Base-by-base conservation (phyloP, 2,888 invertebrate species). In the Frankliniella fusca region DNA sequence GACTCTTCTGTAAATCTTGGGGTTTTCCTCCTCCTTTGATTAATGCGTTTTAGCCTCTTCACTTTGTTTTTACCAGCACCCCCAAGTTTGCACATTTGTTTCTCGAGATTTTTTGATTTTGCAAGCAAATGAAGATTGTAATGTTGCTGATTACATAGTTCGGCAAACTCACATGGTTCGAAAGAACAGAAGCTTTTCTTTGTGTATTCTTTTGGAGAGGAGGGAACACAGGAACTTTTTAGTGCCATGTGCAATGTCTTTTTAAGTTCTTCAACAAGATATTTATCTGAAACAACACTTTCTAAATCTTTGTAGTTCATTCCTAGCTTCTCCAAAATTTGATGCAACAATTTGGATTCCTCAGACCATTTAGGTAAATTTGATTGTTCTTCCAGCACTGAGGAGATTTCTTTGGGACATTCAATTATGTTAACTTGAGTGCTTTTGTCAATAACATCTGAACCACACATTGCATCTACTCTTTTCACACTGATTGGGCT, bases 71-170 rank as follows among this genome's bases (percentile, higher is more conserved):
- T 23, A 11, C 27, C 27, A 10, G 11, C 27, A 10, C 27, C 27
- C 11, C 27, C 70, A 23, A 23, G 27, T 27, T 9, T 12, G 70
- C 70, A 76, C 70, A 76, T 76, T 23, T 23, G 12, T 23, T 76
- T 76, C 27, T 76, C 70, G 27, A 76, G 12, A 27, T 76, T 76
- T 76, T 76, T 76, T 10, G 23, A 23, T 27, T 76, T 76, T 23
- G 70, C 70, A 10, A 76, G 27, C 5, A 76, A 23, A 27, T 76
- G 70, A 8, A 76, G 70, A 23, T 76, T 76, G 27, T 76, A 76
- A 76, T 76, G 70, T 12, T 76, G 70, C 27, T 76, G 70, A 27
- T 76, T 76, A 76, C 70, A 76, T 27, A 76, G 9, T 27, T 76
- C 70, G 12, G 70, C 70, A 76, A 76, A 76, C 70, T 76, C 27